Conservation (phyloP, 1,140 invertebrate species). For the Caerostris darwini region DNA sequence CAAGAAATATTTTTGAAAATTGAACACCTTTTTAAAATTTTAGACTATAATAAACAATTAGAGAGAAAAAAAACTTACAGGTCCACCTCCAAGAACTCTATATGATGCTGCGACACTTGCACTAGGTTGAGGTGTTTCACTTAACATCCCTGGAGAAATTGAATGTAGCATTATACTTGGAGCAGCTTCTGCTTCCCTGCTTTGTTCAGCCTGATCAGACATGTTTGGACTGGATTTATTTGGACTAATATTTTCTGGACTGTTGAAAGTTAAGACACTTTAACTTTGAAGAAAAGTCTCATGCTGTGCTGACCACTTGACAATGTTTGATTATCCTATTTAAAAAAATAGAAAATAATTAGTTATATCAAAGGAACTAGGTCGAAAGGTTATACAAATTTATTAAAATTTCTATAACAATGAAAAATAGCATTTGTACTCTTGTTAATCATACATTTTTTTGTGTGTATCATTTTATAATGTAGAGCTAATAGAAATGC, state of each 20-base stretch:
- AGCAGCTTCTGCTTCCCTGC: slow-evolving; percentile 43
- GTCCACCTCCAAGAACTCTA: slow-evolving; percentile 26
- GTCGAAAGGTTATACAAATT: no score
- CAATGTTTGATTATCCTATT: no score
- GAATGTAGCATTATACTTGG: slow-evolving; percentile 51
- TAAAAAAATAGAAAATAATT: neutral
- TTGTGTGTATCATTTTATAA: no score
- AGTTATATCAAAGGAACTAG: no score
- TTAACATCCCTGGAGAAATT: neutral
- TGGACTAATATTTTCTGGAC: neutral
- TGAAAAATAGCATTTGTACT: no score
- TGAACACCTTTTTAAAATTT: no score
- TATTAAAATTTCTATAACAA: no score
- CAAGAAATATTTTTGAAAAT: no score
- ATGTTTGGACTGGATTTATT: slow-evolving; percentile 15
- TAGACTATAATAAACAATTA: no score
- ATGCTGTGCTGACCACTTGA: slow-evolving; percentile 8
- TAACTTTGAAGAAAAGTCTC: slow-evolving; percentile 33
- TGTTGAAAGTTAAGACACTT: neutral
- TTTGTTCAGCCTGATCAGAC: slow-evolving; percentile 32
- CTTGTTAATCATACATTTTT: no score
- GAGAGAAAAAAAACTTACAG: slow-evolving; percentile 56
- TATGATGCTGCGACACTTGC: slow-evolving; percentile 50
- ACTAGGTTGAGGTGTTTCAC: slow-evolving; percentile 52
- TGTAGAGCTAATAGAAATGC: no score